Percentiles rank a stretch among this genome's conserved stretches.
Conservation (phyloP, 1,140 invertebrate species). For the Sweltsa coloradensis region DNA sequence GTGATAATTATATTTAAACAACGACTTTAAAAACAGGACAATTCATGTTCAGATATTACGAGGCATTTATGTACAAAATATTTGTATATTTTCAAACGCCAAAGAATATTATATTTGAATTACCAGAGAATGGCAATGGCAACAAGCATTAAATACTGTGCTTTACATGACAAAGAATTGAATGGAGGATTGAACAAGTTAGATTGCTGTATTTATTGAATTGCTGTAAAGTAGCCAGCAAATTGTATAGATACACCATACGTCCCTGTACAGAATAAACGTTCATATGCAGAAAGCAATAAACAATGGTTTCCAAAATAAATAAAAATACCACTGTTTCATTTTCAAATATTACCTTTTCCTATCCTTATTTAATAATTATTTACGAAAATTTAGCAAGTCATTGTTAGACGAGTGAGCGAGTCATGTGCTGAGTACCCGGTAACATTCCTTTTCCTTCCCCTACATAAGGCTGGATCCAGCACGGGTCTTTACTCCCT, state of each 20-base stretch:
- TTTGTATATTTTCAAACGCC: constrained; percentile 19
- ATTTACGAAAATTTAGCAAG: no score
- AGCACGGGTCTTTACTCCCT: no score
- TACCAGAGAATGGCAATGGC: constrained; percentile 14
- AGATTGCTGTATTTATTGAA: constrained; percentile 16
- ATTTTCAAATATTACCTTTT: no score
- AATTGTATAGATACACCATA: constrained; percentile 14
- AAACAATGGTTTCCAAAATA: constrained; percentile 16
- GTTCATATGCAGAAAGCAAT: constrained; percentile 13
- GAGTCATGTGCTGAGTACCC: no score
- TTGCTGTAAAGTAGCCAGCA: no score
- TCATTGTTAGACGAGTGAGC: no score
- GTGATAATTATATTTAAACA: constrained; percentile 2
- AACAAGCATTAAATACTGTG: constrained; percentile 13
- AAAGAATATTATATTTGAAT: constrained; percentile 18
- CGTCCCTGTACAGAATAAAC: constrained; percentile 15
- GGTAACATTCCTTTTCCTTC: no score
- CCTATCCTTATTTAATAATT: no score
- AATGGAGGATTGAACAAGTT: constrained; percentile 13
- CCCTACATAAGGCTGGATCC: no score
- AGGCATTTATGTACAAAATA: constrained; percentile 16
- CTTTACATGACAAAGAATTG: constrained; percentile 11
- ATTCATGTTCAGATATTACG: constrained; percentile 5
- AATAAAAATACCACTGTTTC: no score
- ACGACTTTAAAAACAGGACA: background rate